Conservation (phyloP, 1,140 invertebrate genomes). For the Odontomachus brunneus region DNA sequence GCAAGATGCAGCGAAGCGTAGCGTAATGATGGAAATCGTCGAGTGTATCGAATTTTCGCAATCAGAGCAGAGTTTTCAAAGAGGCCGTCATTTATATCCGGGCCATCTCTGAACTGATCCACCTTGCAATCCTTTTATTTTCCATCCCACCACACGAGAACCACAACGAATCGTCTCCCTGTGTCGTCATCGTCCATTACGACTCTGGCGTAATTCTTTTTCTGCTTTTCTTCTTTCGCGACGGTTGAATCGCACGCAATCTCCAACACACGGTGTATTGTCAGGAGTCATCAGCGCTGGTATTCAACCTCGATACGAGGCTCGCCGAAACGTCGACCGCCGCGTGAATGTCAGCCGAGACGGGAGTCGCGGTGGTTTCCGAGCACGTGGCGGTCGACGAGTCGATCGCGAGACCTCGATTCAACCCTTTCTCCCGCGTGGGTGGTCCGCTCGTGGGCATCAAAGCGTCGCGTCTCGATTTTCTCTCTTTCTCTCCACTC, state of each 20-base stretch:
- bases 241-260: slow-evolving; percentile 13
- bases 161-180: not conserved
- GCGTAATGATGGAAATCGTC: not conserved
- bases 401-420: slow-evolving; percentile 31
- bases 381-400: slow-evolving; percentile 34
- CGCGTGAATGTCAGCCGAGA: slow-evolving; percentile 49
- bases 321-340: slow-evolving; percentile 23
- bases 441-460: slow-evolving; percentile 50
- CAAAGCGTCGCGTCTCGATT: slow-evolving; percentile 45
- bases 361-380: slow-evolving; percentile 40
- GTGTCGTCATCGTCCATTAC: slow-evolving; percentile 16
- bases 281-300: slow-evolving; percentile 29
- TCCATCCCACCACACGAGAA: not conserved
- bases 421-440: slow-evolving; percentile 44
- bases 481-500: slow-evolving; percentile 7
- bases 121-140: slow-evolving; percentile 13
- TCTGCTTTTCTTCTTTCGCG: not conserved
- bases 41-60: slow-evolving; percentile 10
- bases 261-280: slow-evolving; percentile 10
- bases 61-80: not conserved
- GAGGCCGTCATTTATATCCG: not conserved
- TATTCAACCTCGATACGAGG: slow-evolving; percentile 38
- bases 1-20: not conserved
- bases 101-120: not conserved
- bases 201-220: not conserved